Evolutionary conservation across 1,140 invertebrate species (phyloP).

Genomic region (Heliconius hermathena): DNA sequence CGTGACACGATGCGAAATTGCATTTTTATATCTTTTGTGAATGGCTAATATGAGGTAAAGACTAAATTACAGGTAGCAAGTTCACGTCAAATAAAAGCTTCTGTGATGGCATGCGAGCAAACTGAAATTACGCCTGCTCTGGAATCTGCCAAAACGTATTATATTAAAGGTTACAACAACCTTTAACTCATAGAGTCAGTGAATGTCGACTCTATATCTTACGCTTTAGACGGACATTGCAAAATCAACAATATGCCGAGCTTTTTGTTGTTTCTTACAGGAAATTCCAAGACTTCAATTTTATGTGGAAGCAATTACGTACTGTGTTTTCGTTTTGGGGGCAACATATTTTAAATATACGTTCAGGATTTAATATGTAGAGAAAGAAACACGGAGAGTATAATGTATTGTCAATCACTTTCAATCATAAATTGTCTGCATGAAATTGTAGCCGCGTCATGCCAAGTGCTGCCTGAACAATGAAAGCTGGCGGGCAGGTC

Average conservation of each 20-base stretch:
- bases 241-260: constrained; percentile 27
- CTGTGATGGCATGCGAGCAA: constrained; percentile 50
- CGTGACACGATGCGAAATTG: background rate
- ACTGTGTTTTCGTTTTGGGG: constrained; percentile 2
- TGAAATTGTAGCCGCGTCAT: constrained; percentile 54
- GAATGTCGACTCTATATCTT: constrained; percentile 42
- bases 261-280: constrained; percentile 59
- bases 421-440: constrained; percentile 49
- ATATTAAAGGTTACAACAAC: constrained; percentile 48
- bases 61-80: constrained; percentile 18
- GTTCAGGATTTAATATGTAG: background rate
- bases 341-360: background rate
- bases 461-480: constrained; percentile 60
- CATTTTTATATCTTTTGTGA: background rate
- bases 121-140: constrained; percentile 48
- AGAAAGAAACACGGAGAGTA: background rate
- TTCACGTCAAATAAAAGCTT: constrained; percentile 48
- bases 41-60: constrained; percentile 7
- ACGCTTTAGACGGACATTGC: constrained; percentile 31
- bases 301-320: constrained; percentile 27
- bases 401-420: constrained; percentile 53
- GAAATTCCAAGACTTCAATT: constrained; percentile 54
- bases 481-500: constrained; percentile 61
- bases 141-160: constrained; percentile 54
- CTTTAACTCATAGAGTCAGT: constrained; percentile 36